phyloP scores from a whole-genome alignment of 1,140 invertebrate genomes.

The Schlechtendalia chinensis region DNA sequence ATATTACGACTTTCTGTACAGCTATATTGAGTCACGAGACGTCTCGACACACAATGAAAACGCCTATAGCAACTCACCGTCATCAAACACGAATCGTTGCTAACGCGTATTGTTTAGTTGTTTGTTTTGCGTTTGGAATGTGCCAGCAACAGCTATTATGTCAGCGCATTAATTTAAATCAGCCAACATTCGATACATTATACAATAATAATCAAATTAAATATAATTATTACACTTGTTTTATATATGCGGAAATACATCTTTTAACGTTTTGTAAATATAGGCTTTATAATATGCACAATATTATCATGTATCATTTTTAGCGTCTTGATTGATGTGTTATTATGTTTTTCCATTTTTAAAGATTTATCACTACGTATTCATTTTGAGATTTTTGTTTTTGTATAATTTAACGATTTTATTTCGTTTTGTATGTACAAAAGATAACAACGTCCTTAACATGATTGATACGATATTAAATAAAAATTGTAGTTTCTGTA shows the following conservation, averaged over 20 bases:
- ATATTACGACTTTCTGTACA: too few species aligned
- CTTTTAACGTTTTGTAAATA: neutral
- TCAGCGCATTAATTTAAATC: too few species aligned
- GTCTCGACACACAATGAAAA: too few species aligned
- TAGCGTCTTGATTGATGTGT: conserved; percentile 14
- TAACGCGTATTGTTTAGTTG: too few species aligned
- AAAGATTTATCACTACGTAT: conserved; percentile 20
- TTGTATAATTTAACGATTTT: conserved; percentile 33
- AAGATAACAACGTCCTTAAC: neutral
- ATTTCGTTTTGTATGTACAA: conserved; percentile 4
- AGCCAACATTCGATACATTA: too few species aligned
- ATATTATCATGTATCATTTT: neutral
- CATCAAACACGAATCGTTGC: too few species aligned
- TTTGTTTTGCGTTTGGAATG: too few species aligned
- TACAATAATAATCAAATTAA: neutral
- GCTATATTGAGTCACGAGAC: too few species aligned
- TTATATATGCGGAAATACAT: too few species aligned
- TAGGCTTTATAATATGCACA: neutral
- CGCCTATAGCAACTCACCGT: too few species aligned
- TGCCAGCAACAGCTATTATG: too few species aligned
- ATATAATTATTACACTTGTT: neutral
- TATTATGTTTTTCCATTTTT: neutral
- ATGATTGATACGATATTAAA: conserved; percentile 36
- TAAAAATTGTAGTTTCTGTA: conserved; percentile 5
- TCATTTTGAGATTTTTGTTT: neutral